Base-by-base conservation (phyloP, 2,797 vertebrate species). In the Rhinogobio ventralis region DNA sequence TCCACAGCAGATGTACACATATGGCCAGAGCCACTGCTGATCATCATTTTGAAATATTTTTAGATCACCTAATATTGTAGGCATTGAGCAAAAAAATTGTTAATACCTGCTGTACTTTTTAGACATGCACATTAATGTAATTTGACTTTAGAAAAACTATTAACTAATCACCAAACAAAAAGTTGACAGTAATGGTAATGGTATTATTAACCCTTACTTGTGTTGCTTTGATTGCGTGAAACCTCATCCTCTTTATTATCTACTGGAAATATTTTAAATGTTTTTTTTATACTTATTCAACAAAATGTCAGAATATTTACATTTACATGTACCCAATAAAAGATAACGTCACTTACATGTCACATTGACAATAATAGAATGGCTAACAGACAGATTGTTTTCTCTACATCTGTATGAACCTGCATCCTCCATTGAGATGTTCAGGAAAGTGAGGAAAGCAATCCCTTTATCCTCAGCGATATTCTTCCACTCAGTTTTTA, bases 401-500 rank as follows among this genome's bases (percentile, higher is more conserved):
- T 45, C 10, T 17, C 17, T 9, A 85, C 90, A 91, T 72, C 90
- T 86, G 87, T 91, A 91, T n/a, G 72, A 36, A 20, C 90, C 89
- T 46, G 71, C 4, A 66, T 91, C 87, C 9, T 82, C 42, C 60
- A 49, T 30, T 28, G 81, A 77, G 57, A 87, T 15, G 8, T 71
- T 82, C n/a, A 17, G 5, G 67, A 91, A 89, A 13, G 30, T 30
- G 51, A 91, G 74, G 14, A 69, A 85, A 53, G 17, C 28, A 0
- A 75, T 30, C 11, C 9, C 1, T 20, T 19, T 1, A 25, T 6
- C 0, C 15, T 23, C 7, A 55, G 5, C 28, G 28, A 7, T 13
- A 1, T 4, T 10, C n/a, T 0, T 69, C 86, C 51, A 84, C 9
- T 68, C 17, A 7, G 36, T 79, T 84, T 0, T 15, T 4, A 9